Conservation (phyloP, 2,888 invertebrate genomes). For the Athalia cordata region DNA sequence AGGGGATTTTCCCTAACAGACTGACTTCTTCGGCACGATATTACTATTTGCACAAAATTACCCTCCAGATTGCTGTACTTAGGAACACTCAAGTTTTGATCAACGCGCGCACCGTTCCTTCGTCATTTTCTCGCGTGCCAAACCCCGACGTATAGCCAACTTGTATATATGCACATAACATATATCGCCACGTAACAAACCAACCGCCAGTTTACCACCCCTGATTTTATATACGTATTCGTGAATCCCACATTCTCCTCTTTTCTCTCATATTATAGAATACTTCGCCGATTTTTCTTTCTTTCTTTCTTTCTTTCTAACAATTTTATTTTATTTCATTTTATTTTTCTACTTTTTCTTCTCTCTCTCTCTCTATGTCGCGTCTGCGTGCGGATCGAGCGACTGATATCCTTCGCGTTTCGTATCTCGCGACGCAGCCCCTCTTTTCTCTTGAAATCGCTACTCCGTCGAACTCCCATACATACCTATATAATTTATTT, state of each 20-base stretch:
- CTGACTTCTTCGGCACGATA: slow-evolving; percentile 59
- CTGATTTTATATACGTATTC: too few species aligned
- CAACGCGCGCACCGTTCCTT: slow-evolving; percentile 49
- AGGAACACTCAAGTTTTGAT: slow-evolving; percentile 64
- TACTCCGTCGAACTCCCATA: slow-evolving; percentile 14
- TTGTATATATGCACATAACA: neutral
- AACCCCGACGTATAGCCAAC: too few species aligned
- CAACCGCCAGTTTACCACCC: slow-evolving; percentile 23
- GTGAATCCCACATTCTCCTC: neutral
- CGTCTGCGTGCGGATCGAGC: slow-evolving; percentile 26
- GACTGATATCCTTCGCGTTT: slow-evolving; percentile 29
- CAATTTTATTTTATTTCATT: neutral
- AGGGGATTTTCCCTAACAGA: slow-evolving; percentile 21
- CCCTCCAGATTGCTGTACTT: slow-evolving; percentile 66
- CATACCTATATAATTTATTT: slow-evolving; percentile 22
- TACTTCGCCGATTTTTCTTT: neutral
- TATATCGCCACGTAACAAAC: neutral
- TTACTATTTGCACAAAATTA: slow-evolving; percentile 72
- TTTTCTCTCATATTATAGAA: neutral
- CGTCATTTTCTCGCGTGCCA: slow-evolving; percentile 45
- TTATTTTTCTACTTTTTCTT: slow-evolving; percentile 22
- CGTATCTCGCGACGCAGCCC: slow-evolving; percentile 2
- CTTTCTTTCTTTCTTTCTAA: neutral
- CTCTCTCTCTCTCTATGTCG: neutral
- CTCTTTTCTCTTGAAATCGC: slow-evolving; percentile 14